These are phyloP conservation scores for Sesamia inferens DNA, from an alignment of 2,888 invertebrate genomes.

Conservation along the genomic window DNA sequence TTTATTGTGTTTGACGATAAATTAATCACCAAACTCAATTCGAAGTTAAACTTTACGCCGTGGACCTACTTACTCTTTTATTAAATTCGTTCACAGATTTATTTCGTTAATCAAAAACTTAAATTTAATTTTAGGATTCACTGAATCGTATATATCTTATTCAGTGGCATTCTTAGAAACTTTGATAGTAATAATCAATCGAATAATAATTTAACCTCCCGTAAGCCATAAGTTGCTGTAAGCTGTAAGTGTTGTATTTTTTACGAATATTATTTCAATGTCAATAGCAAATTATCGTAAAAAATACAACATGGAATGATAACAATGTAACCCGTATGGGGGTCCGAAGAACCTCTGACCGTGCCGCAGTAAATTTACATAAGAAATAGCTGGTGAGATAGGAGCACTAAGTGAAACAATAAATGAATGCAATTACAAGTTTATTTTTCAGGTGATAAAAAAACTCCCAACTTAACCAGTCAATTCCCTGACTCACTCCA, in stretches of 20 bases:
- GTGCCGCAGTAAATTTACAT: no score
- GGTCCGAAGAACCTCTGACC: no score
- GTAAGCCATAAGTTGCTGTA: no score
- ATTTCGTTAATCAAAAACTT: slow-evolving; percentile 17
- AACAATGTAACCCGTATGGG: no score
- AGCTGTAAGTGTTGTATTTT: background rate
- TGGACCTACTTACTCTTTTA: slow-evolving; percentile 6
- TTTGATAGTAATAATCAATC: background rate
- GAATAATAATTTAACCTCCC: background rate
- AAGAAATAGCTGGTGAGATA: no score
- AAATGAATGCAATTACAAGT: no score
- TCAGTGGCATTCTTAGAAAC: slow-evolving; percentile 6
- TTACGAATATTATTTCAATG: no score
- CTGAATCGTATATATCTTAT: background rate
- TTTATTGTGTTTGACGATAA: slow-evolving; percentile 24
- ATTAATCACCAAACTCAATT: slow-evolving; percentile 19
- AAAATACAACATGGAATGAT: background rate
- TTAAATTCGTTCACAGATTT: slow-evolving; percentile 4
- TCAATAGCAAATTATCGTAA: background rate
- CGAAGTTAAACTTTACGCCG: slow-evolving; percentile 4
- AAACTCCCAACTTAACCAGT: no score
- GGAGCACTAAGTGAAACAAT: no score
- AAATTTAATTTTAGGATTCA: slow-evolving; percentile 1
- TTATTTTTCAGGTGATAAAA: no score
- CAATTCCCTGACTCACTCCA: no score